Conservation (phyloP, 2,797 vertebrate genomes). For the Rhabdophis nuchalis region DNA sequence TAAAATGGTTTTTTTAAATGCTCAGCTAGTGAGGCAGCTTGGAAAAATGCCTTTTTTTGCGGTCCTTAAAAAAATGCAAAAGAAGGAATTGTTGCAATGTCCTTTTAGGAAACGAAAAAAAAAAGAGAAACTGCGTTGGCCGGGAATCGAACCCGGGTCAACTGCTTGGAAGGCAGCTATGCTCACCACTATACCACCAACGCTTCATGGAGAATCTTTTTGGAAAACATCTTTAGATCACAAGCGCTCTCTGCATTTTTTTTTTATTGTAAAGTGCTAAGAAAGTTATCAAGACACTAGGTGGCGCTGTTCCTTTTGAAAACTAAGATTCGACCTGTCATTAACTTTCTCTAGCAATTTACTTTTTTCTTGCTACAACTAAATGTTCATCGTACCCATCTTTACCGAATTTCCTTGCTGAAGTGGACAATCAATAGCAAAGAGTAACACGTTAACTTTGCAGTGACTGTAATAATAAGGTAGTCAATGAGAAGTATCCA, state of each 20-base stretch:
- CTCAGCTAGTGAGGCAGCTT: neutral
- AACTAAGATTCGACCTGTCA: neutral
- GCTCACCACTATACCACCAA: conserved; percentile 46
- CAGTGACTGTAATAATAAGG: neutral
- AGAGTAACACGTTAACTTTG: neutral
- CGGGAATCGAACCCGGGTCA: conserved; percentile 43
- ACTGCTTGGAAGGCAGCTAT: conserved; percentile 41
- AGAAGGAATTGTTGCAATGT: neutral
- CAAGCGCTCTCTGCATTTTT: neutral
- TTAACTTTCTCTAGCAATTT: neutral
- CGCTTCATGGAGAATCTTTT: rapidly evolving
- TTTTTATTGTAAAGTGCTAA: neutral
- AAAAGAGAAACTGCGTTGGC: neutral
- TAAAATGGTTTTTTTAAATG: neutral
- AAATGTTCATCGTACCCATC: neutral
- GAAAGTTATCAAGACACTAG: neutral
- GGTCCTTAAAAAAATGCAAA: neutral
- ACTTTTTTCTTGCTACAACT: neutral
- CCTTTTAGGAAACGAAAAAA: neutral
- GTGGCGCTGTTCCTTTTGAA: neutral
- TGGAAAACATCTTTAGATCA: neutral
- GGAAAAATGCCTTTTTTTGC: neutral
- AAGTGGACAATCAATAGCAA: neutral
- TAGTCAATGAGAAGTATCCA: no score
- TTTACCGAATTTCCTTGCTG: neutral